phyloP scores from a whole-genome alignment of 1,140 invertebrate species.

The Leguminivora glycinivorella region DNA sequence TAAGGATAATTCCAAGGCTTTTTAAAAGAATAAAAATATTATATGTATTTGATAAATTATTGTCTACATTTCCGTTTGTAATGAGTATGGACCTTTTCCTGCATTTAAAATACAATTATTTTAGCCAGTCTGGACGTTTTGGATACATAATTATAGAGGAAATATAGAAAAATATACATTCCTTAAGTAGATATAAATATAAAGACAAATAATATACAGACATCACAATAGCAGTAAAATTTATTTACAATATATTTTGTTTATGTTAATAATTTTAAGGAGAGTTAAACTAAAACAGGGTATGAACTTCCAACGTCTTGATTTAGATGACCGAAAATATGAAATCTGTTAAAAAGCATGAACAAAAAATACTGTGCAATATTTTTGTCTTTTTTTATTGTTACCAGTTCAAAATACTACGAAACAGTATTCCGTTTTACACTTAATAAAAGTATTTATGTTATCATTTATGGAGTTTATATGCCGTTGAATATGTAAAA shows the following conservation, averaged over 20 bases:
- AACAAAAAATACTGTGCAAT: background rate
- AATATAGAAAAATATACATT: no score
- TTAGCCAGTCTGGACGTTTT: background rate
- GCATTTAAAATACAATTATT: background rate
- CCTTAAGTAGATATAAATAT: no score
- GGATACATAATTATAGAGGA: background rate
- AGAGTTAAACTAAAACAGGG: slow-evolving; percentile 12
- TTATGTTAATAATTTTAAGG: background rate
- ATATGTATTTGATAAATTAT: background rate
- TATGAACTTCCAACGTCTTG: slow-evolving; percentile 1
- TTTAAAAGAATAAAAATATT: background rate
- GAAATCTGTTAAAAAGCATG: background rate
- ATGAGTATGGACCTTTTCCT: background rate
- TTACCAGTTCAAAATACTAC: slow-evolving; percentile 16
- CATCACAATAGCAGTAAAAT: no score
- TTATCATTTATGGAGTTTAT: slow-evolving; percentile 7
- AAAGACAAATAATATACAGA: no score
- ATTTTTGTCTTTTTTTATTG: background rate
- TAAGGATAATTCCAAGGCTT: background rate
- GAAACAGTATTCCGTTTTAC: slow-evolving; percentile 14
- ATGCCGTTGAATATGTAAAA: background rate
- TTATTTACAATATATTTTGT: background rate
- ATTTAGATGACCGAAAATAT: background rate
- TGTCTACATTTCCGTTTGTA: background rate
- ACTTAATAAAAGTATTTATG: background rate